Base-by-base conservation (phyloP, 2,888 invertebrate genomes). In the Tanytarsus gracilentus region DNA sequence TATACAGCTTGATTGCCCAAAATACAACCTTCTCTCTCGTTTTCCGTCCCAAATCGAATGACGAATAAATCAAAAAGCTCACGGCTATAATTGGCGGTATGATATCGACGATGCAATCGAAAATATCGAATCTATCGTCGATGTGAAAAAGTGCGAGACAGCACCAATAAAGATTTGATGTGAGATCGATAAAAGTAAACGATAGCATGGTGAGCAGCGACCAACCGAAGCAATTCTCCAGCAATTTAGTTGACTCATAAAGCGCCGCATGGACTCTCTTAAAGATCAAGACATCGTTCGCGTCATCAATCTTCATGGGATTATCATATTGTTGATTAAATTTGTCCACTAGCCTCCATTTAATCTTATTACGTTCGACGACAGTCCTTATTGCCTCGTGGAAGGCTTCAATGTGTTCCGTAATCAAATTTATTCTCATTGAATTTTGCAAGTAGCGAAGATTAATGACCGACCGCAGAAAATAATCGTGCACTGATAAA, bases 141-240 rank as follows among this genome's bases (percentile, higher is more conserved):
- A 58, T 16, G 11, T 58, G 27, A 6, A 58, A 8, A 29, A 58
- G 27, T 8, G 21, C 29, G 6, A 48, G n/a, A 40, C 44, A 48
- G 14, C 44, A 30, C 58, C 44, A 58, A 48, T 58, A 58, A 11
- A 58, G 9, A 26, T 58, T 58, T 16, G 21, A 48, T 14, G 48
- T 58, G 2, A 58, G 25, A 48, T 58, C 58, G 21, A 58, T 58
- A 40, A 58, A 58, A 21, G 58, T 48, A 14, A 16, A 58, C 11
- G 44, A 21, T 8, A 58, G 6, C 48, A 44, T 58, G 9, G 18
- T n/a, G 9, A 58, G 14, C 8, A 58, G 8, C 8, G 44, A 29
- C 58, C 58, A 58, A 4, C 58, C 58, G 14, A 58, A 58, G n/a
- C 29, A 29, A 18, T 9, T 23, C 23, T 58, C 58, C 1, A 44